Conservation (phyloP, 2,113 vertebrate genomes). For the Rhinolophus sinicus region DNA sequence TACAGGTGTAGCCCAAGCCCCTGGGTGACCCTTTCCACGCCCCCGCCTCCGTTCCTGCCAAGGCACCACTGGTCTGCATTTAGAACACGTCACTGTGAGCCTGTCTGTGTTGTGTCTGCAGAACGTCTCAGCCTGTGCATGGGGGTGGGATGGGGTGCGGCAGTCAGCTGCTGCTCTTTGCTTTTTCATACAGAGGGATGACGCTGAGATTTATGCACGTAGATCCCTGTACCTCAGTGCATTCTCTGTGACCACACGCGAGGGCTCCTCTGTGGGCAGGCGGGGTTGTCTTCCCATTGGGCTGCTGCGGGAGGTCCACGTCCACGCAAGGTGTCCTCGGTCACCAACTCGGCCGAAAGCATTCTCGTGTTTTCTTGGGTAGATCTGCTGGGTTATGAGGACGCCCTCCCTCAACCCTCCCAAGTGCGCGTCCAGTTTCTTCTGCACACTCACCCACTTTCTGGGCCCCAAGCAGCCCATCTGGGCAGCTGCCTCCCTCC, state of each 20-base stretch:
- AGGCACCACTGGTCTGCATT: fast-evolving
- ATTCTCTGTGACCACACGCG: fast-evolving
- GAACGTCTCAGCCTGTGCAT: fast-evolving
- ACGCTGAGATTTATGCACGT: fast-evolving
- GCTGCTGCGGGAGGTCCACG: not conserved
- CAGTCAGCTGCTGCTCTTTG: not conserved
- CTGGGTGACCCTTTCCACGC: fast-evolving
- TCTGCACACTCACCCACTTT: not conserved
- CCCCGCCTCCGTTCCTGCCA: fast-evolving
- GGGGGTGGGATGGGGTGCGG: fast-evolving
- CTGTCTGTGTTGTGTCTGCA: too few relatives aligned
- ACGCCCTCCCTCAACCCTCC: not conserved
- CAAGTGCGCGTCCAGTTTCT: not conserved
- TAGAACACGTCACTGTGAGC: fast-evolving
- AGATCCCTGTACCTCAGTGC: fast-evolving
- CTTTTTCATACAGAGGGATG: fast-evolving
- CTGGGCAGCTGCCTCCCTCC: not conserved
- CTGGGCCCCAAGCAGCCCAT: not conserved
- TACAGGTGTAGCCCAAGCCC: not conserved
- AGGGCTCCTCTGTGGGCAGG: fast-evolving
- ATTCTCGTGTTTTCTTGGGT: fast-evolving
- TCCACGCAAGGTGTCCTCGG: fast-evolving
- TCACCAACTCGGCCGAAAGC: fast-evolving
- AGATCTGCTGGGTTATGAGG: fast-evolving
- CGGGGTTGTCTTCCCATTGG: fast-evolving